A percentile compares a stretch with the other conserved stretches of the same genome.
These are phyloP conservation scores for Oenanthe oenanthe DNA, from an alignment of 2,113 vertebrate genomes.

Conservation along the genomic window DNA sequence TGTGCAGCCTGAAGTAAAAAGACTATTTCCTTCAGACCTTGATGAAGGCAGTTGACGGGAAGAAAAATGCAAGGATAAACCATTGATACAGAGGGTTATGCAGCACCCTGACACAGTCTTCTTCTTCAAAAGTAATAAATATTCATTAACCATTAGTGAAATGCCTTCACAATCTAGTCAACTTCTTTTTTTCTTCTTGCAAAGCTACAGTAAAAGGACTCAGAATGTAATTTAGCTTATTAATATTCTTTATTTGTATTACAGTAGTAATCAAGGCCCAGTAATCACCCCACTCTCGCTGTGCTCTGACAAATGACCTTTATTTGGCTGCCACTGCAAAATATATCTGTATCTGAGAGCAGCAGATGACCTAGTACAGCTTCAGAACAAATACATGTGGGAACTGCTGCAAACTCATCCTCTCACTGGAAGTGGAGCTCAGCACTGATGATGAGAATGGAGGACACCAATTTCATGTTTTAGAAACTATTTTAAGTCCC, in stretches of 20 bases:
- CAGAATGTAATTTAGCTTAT: conserved; percentile 10
- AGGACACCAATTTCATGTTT: not conserved
- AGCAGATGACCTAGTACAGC: not conserved
- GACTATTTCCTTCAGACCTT: not conserved
- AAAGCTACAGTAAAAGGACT: not conserved
- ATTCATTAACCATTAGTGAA: conserved; percentile 41
- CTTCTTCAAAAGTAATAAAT: conserved; percentile 28
- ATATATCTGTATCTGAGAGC: not conserved
- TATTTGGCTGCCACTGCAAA: not conserved
- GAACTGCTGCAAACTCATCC: not conserved
- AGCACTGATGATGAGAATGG: not conserved
- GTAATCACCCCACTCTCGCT: not conserved
- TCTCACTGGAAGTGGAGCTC: not conserved
- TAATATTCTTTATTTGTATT: conserved; percentile 43
- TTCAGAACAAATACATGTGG: not conserved
- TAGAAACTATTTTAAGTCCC: not conserved
- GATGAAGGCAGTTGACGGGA: not conserved
- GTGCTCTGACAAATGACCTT: conserved; percentile 4
- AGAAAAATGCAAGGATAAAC: not conserved
- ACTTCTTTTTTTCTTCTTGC: not conserved
- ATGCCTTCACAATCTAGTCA: not conserved
- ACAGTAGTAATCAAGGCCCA: conserved; percentile 13
- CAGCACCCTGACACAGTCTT: not conserved
- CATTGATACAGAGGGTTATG: not conserved
- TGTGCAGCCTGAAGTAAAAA: not conserved